A percentile compares a stretch with the other conserved stretches of the same genome.
These are phyloP conservation scores for Drosophila formosana DNA, from an alignment of 2,888 invertebrate species.

Conservation along the genomic window DNA sequence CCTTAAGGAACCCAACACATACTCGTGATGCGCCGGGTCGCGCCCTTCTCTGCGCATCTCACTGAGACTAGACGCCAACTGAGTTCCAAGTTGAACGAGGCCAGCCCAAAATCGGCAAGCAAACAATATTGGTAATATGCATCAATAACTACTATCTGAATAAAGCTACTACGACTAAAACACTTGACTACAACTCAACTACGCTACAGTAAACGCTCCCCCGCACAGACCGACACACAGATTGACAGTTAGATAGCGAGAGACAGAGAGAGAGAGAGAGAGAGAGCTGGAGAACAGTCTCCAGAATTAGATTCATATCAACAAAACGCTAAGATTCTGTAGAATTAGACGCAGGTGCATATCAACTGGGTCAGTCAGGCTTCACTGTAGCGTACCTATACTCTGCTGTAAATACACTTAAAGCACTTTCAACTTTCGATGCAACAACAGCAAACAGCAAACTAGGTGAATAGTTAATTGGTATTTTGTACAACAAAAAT, in stretches of 20 bases:
- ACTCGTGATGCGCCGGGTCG: slow-evolving; percentile 22
- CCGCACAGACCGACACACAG: slow-evolving; percentile 3
- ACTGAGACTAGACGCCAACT: slow-evolving; percentile 30
- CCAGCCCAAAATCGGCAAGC: slow-evolving; percentile 31
- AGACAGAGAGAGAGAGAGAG: not conserved
- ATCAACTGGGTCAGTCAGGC: slow-evolving; percentile 36
- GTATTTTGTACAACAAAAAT: slow-evolving; percentile 52
- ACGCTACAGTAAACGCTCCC: slow-evolving; percentile 42
- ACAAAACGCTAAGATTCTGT: slow-evolving; percentile 21
- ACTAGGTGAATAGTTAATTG: slow-evolving; percentile 37
- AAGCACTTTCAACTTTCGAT: slow-evolving; percentile 23
- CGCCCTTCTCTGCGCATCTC: slow-evolving; percentile 55
- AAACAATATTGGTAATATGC: slow-evolving; percentile 24
- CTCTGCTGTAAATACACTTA: slow-evolving; percentile 59
- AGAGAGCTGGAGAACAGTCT: not conserved
- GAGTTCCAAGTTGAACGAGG: not conserved
- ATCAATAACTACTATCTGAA: slow-evolving; percentile 19
- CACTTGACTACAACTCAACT: slow-evolving; percentile 14
- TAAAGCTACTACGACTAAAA: slow-evolving; percentile 16
- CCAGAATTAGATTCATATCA: slow-evolving; percentile 17
- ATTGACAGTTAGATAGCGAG: not conserved
- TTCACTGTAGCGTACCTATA: slow-evolving; percentile 52
- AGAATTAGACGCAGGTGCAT: slow-evolving; percentile 23
- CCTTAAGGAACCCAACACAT: slow-evolving; percentile 61
- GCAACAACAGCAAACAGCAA: slow-evolving; percentile 32